Conservation (phyloP, 2,113 vertebrate genomes). For the Phalacrocorax carbo region DNA sequence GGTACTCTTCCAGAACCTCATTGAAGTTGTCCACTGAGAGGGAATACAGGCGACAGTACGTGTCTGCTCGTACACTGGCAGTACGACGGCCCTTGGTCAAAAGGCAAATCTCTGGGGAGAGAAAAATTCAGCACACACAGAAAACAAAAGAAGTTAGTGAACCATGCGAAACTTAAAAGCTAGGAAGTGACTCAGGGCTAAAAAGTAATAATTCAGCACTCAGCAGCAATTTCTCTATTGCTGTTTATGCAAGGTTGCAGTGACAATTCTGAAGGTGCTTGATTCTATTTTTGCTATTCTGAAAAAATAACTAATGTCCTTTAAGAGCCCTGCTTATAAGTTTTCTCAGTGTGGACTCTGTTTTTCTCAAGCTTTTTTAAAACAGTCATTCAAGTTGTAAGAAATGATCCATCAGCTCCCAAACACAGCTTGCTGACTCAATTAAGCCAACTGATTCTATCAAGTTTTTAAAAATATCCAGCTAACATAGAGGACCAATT, state of each 20-base stretch:
- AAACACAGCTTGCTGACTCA: not conserved
- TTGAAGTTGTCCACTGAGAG: slow-evolving; percentile 99
- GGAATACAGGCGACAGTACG: slow-evolving; percentile 95
- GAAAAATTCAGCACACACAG: not conserved
- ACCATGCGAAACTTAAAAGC: not conserved
- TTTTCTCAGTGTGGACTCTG: not conserved
- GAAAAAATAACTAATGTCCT: not conserved
- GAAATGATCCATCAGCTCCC: not conserved
- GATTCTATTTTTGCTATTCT: not conserved
- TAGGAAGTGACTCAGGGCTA: not conserved
- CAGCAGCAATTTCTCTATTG: not conserved
- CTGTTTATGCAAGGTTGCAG: not conserved
- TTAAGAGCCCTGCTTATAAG: not conserved
- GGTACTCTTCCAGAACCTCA: slow-evolving; percentile 96
- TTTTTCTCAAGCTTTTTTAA: not conserved
- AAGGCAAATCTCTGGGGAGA: slow-evolving; percentile 90
- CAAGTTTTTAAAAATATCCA: too few species aligned
- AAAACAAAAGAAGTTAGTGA: not conserved
- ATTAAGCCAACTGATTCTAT: not conserved
- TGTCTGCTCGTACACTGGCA: slow-evolving; percentile 96
- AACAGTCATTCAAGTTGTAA: not conserved
- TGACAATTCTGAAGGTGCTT: not conserved
- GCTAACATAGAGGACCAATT: not conserved
- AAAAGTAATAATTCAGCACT: not conserved
- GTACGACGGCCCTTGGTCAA: slow-evolving; percentile 96